A percentile compares a stretch with the other conserved stretches of the same genome.
Conservation (phyloP, 2,113 vertebrate species). For the Nycticorax nycticorax region DNA sequence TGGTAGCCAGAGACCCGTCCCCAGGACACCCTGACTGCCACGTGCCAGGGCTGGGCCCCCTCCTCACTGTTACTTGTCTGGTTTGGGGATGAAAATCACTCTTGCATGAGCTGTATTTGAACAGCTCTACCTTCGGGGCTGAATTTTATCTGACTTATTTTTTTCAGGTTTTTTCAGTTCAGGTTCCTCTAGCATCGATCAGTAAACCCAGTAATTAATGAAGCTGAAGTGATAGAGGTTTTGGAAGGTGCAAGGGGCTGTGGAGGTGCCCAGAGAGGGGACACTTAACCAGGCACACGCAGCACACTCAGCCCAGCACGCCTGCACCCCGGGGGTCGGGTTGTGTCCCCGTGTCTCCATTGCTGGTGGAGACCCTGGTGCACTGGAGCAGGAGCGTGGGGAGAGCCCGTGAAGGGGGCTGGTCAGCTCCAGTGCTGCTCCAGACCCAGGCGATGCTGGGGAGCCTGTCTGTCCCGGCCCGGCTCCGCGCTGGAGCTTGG, state of each 20-base stretch:
- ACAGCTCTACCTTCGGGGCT: neutral
- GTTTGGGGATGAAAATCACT: neutral
- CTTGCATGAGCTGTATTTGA: neutral
- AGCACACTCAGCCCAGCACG: neutral
- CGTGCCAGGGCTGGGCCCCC: neutral
- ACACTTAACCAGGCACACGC: accelerated
- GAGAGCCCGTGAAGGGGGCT: accelerated
- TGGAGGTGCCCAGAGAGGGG: neutral
- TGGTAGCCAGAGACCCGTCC: neutral
- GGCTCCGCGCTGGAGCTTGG: accelerated
- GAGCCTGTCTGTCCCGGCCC: accelerated
- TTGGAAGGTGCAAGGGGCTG: neutral
- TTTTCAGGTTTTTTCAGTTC: neutral
- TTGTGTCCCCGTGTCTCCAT: accelerated
- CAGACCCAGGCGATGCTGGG: neutral
- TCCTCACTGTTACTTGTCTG: neutral
- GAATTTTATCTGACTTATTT: neutral
- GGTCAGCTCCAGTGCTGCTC: neutral
- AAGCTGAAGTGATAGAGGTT: too few species aligned
- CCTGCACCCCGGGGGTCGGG: too few species aligned
- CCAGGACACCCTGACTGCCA: neutral
- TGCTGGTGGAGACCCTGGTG: neutral
- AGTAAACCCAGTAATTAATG: neutral
- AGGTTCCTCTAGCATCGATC: neutral
- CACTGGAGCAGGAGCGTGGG: accelerated